A percentile compares a stretch with the other conserved stretches of the same genome.
Conservation (phyloP, 1,140 invertebrate species). For the Formica exsecta region DNA sequence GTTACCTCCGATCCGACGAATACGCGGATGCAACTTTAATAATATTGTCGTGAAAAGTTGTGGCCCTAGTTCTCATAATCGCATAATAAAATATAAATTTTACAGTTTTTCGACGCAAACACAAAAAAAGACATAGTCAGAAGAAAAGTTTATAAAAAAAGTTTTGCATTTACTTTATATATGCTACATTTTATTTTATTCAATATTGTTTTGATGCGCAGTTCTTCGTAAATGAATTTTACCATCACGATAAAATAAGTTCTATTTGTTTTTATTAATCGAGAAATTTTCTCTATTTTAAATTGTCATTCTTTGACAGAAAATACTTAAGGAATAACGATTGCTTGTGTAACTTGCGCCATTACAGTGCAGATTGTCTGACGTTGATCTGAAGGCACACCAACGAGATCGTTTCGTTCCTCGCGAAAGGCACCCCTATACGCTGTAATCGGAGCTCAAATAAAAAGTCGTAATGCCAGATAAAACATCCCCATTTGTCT, state of each 20-base stretch:
- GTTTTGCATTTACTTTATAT: background rate
- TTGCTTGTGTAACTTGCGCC: conserved; percentile 36
- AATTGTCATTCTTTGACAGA: conserved; percentile 22
- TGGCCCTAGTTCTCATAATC: conserved; percentile 19
- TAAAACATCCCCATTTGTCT: conserved; percentile 86
- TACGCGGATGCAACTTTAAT: conserved; percentile 33
- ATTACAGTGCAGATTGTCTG: conserved; percentile 82
- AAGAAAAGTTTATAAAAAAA: background rate
- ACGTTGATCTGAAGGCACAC: conserved; percentile 80
- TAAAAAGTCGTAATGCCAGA: conserved; percentile 85
- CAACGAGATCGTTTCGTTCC: conserved; percentile 50
- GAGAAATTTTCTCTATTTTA: conserved; percentile 11
- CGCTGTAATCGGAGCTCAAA: conserved; percentile 83
- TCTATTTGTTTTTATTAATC: conserved; percentile 19
- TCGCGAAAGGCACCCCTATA: conserved; percentile 60
- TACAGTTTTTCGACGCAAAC: background rate
- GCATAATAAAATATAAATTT: conserved; percentile 27
- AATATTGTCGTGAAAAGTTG: conserved; percentile 13
- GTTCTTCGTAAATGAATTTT: background rate
- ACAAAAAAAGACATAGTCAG: background rate
- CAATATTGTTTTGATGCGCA: background rate
- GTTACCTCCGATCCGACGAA: conserved; percentile 47
- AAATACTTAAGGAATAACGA: conserved; percentile 32
- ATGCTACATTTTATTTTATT: background rate
- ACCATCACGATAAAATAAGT: background rate